Evolutionary conservation across 2,797 vertebrate species (phyloP).

Genomic region (Macrochelys suwanniensis): DNA sequence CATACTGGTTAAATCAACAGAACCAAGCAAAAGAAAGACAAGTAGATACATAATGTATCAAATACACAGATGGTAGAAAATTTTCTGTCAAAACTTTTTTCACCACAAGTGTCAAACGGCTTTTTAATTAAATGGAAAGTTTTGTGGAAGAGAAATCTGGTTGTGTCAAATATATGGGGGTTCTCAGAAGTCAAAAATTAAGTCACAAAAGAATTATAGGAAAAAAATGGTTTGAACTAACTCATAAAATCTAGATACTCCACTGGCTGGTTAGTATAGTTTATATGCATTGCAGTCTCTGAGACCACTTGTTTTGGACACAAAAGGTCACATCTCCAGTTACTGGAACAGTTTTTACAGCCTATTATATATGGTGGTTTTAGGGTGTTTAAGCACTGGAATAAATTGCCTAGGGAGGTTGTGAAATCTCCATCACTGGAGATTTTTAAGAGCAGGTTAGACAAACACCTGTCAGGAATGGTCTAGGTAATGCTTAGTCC

Average conservation of each 20-base stretch:
- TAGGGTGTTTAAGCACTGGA: no score
- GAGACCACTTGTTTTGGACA: rapidly evolving
- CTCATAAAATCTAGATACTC: rapidly evolving
- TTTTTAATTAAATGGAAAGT: neutral
- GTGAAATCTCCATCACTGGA: no score
- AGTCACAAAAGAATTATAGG: rapidly evolving
- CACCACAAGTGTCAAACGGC: rapidly evolving
- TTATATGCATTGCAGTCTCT: rapidly evolving
- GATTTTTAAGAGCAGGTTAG: no score
- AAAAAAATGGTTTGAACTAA: rapidly evolving
- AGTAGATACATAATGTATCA: neutral
- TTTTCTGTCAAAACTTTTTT: neutral
- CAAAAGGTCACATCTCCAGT: rapidly evolving
- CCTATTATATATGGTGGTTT: rapidly evolving
- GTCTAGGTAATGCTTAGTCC: no score
- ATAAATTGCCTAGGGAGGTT: no score
- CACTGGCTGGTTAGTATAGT: rapidly evolving
- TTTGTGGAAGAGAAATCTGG: neutral
- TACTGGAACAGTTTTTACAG: rapidly evolving
- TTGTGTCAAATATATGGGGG: neutral
- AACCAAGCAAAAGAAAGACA: neutral
- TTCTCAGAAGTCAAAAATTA: rapidly evolving
- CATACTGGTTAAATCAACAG: neutral
- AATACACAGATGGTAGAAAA: neutral
- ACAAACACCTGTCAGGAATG: no score